Percentiles rank a stretch among this genome's conserved stretches.
Evolutionary conservation across 2,113 vertebrate genomes (phyloP).

Genomic region (Cottus gobio): DNA sequence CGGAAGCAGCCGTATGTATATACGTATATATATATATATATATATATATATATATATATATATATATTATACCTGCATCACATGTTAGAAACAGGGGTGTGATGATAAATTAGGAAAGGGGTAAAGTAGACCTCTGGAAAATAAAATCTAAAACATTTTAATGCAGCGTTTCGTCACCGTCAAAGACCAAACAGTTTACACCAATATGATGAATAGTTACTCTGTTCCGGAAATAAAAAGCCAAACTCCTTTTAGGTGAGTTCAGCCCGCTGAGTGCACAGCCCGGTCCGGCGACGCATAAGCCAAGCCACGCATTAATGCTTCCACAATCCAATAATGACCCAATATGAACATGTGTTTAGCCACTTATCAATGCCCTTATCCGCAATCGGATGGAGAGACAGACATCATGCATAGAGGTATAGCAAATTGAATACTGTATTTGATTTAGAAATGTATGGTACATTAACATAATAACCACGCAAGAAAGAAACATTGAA

Average conservation of each 20-base stretch:
- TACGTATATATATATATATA: neutral
- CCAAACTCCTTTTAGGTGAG: constrained; percentile 14
- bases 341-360: constrained; percentile 67
- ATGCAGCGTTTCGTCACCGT: neutral
- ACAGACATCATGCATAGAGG: constrained; percentile 80
- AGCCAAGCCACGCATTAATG: constrained; percentile 63
- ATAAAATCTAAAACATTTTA: constrained; percentile 18
- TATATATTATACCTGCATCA: neutral
- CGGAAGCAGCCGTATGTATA: neutral
- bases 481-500: constrained; percentile 90
- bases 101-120: neutral
- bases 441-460: constrained; percentile 97
- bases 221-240: neutral
- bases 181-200: constrained; percentile 2
- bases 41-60: no score
- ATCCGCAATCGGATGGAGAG: constrained; percentile 69
- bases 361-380: constrained; percentile 69
- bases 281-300: constrained; percentile 34
- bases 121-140: neutral
- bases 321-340: constrained; percentile 72
- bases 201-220: neutral
- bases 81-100: neutral
- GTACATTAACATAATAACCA: constrained; percentile 96
- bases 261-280: constrained; percentile 34
- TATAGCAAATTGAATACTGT: constrained; percentile 96